These are phyloP conservation scores for Oxyscelio sp. DNA, from an alignment of 2,888 invertebrate species.

Conservation along the genomic window DNA sequence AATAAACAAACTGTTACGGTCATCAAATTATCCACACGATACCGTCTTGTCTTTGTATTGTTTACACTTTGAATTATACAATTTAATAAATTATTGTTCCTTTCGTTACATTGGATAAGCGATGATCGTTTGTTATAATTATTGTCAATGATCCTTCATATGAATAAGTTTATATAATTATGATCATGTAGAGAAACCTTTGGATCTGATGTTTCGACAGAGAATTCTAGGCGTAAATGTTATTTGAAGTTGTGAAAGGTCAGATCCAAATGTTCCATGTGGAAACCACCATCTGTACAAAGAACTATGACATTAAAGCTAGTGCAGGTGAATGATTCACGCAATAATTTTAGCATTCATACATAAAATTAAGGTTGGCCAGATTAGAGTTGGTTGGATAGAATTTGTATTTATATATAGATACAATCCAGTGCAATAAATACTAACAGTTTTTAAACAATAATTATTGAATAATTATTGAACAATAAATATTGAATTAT, in stretches of 20 bases:
- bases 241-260: background rate
- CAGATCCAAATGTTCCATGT: conserved; percentile 1
- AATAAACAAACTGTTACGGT: background rate
- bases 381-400: background rate
- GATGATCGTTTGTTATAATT: background rate
- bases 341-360: background rate
- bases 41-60: background rate
- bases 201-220: conserved; percentile 15
- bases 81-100: background rate
- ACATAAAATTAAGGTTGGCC: background rate
- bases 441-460: no score
- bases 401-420: no score
- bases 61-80: background rate
- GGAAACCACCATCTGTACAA: conserved; percentile 15
- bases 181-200: background rate
- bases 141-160: conserved; percentile 1
- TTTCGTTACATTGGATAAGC: background rate
- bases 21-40: conserved; percentile 41
- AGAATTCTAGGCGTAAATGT: no score
- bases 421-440: no score
- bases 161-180: conserved; percentile 35
- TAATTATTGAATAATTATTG: no score
- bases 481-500: no score
- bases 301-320: conserved; percentile 28
- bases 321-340: conserved; percentile 26